Percentiles rank a stretch among this genome's conserved stretches.
Evolutionary conservation across 2,113 vertebrate species (phyloP).

Genomic region (Syrrhaptes paradoxus): DNA sequence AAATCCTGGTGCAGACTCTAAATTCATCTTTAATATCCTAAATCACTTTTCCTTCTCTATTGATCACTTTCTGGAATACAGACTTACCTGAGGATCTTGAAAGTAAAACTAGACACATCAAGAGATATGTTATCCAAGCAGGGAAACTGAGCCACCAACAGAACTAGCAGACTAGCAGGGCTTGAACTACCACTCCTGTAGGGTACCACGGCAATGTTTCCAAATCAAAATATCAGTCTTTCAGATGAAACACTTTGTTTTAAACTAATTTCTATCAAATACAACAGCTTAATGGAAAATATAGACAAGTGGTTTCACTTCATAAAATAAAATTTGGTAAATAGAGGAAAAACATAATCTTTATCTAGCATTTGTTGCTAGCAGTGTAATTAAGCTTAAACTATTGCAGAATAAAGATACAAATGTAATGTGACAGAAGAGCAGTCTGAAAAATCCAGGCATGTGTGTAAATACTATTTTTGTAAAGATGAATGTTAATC

Average conservation of each 20-base stretch:
- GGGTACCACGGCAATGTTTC: background rate
- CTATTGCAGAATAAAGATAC: background rate
- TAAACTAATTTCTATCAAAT: background rate
- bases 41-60: background rate
- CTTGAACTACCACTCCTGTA: background rate
- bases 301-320: background rate
- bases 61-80: background rate
- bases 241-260: background rate
- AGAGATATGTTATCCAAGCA: background rate
- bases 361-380: background rate
- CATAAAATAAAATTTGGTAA: background rate
- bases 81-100: background rate
- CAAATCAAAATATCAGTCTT: background rate
- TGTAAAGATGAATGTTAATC: background rate
- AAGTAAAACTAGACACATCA: background rate
- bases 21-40: background rate
- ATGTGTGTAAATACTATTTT: background rate
- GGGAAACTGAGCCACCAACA: background rate
- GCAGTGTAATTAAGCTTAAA: background rate
- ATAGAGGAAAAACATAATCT: fast-evolving
- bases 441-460: background rate
- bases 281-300: background rate
- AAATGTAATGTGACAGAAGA: background rate
- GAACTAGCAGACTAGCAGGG: background rate
- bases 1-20: background rate